Conservation (phyloP, 2,888 invertebrate species). For the Mylabris sibirica region DNA sequence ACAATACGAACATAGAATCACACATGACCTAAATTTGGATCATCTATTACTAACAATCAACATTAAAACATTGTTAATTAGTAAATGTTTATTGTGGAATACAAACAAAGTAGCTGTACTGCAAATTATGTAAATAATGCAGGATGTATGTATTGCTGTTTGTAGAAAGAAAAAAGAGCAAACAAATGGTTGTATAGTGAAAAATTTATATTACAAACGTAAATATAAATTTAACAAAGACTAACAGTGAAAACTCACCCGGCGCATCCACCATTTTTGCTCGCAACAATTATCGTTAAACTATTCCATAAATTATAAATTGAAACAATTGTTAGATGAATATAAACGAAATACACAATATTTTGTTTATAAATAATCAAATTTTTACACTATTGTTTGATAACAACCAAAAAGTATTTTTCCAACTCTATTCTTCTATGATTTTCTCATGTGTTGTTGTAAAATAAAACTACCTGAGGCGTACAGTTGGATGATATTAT, state of each 20-base stretch:
- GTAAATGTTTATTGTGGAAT: not conserved
- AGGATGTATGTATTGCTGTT: not conserved
- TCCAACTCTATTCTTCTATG: not conserved
- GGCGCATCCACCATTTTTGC: not conserved
- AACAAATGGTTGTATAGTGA: not conserved
- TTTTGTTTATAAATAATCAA: not conserved
- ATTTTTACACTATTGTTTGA: not conserved
- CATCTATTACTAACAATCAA: not conserved
- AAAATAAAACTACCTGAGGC: constrained; percentile 12
- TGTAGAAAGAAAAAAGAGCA: not conserved
- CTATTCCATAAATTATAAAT: too few species aligned
- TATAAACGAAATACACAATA: too few species aligned
- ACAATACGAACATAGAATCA: not conserved
- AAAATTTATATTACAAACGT: not conserved
- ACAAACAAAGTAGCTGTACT: not conserved
- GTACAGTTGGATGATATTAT: not conserved
- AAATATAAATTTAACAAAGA: not conserved
- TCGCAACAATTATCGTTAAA: too few species aligned
- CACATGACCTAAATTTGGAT: not conserved
- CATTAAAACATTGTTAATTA: not conserved
- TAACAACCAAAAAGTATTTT: not conserved
- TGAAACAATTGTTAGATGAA: too few species aligned
- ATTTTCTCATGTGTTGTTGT: not conserved
- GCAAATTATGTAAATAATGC: constrained; percentile 7
- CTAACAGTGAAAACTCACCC: not conserved